Evolutionary conservation across 2,888 invertebrate species (phyloP).

Genomic region (Xestia sexstrigata): DNA sequence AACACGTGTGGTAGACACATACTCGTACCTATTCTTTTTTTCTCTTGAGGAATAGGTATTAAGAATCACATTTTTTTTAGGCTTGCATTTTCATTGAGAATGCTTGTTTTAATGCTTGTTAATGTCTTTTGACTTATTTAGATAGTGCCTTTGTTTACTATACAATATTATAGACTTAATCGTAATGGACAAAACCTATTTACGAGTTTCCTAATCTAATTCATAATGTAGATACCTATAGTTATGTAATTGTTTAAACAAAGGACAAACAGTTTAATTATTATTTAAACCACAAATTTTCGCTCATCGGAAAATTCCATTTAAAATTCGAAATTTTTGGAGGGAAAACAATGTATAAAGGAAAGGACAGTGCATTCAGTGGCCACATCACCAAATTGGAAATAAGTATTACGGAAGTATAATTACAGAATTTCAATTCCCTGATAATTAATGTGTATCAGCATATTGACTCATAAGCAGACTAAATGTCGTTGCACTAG

Average conservation of each 20-base stretch:
- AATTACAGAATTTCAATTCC: conserved; percentile 1
- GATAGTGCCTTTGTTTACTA: background rate
- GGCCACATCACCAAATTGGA: background rate
- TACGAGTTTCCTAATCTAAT: conserved; percentile 1
- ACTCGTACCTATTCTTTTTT: conserved; percentile 16
- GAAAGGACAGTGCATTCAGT: background rate
- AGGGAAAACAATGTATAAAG: background rate
- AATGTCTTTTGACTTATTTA: background rate
- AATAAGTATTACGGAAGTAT: conserved; percentile 1
- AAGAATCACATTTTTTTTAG: background rate
- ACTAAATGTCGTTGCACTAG: conserved; percentile 18
- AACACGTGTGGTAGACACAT: conserved; percentile 73
- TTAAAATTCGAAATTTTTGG: background rate
- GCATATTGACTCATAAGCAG: conserved; percentile 2
- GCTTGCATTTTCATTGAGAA: background rate
- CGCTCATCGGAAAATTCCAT: background rate
- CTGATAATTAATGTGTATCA: conserved; percentile 11
- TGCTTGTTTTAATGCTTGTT: background rate
- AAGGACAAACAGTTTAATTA: background rate
- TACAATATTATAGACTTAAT: background rate
- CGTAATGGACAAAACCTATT: conserved; percentile 5
- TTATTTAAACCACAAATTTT: background rate
- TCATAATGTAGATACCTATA: background rate
- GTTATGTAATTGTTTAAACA: conserved; percentile 1
- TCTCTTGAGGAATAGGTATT: background rate